Conservation (phyloP, 2,888 invertebrate genomes). For the Balanococcus diminutus region DNA sequence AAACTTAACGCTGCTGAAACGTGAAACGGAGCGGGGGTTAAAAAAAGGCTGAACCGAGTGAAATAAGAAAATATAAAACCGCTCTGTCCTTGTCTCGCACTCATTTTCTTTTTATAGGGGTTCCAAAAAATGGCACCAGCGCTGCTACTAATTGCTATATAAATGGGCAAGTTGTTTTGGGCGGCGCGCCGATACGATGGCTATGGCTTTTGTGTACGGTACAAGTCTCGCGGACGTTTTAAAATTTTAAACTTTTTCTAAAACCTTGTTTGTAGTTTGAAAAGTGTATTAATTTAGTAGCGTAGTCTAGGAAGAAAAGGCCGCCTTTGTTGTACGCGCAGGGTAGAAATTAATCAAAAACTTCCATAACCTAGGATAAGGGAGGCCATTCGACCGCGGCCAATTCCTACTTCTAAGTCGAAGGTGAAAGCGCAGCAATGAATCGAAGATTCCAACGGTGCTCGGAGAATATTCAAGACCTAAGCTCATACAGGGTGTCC, state of each 20-base stretch:
- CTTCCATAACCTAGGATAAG: slow-evolving; percentile 29
- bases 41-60: slow-evolving; percentile 54
- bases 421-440: not conserved
- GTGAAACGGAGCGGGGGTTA: slow-evolving; percentile 46
- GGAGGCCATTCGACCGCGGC: not conserved
- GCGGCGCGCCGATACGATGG: not conserved
- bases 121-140: slow-evolving; percentile 2
- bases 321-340: not conserved
- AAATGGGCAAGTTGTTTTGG: not conserved
- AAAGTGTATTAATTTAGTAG: not conserved
- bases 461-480: too few relatives aligned
- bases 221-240: not conserved
- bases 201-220: not conserved
- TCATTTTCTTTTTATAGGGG: slow-evolving; percentile 54
- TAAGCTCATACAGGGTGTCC: too few relatives aligned
- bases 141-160: slow-evolving; percentile 16
- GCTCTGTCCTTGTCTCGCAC: slow-evolving; percentile 51
- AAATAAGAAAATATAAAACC: slow-evolving; percentile 54
- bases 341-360: not conserved
- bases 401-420: too few relatives aligned
- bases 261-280: not conserved
- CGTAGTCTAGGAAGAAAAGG: not conserved
- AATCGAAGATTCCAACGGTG: not conserved
- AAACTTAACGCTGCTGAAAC: slow-evolving; percentile 49
- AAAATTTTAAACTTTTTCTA: not conserved